Conservation (phyloP, 2,888 invertebrate genomes). For the Xylota sylvarum region DNA sequence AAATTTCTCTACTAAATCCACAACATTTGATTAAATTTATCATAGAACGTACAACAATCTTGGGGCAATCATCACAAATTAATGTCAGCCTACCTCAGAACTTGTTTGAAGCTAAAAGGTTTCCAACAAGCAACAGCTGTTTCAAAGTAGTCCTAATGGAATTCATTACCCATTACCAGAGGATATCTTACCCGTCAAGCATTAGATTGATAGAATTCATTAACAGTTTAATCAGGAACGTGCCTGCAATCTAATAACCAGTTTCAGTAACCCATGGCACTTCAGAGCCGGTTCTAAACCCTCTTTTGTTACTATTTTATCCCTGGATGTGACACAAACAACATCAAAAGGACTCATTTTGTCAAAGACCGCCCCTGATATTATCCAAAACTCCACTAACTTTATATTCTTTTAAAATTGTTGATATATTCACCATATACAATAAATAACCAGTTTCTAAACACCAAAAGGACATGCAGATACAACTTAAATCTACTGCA, state of each 20-base stretch:
- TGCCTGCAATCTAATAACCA: constrained; percentile 26
- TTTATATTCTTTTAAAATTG: constrained; percentile 4
- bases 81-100: neutral
- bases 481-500: constrained; percentile 14
- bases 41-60: neutral
- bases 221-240: constrained; percentile 43
- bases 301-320: neutral
- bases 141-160: neutral
- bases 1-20: too few species aligned
- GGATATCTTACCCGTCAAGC: neutral
- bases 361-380: constrained; percentile 22
- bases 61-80: neutral
- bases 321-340: neutral
- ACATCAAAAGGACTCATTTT: constrained; percentile 18
- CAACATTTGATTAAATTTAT: too few species aligned
- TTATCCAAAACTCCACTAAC: constrained; percentile 6
- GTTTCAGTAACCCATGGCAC: constrained; percentile 28
- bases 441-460: constrained; percentile 54
- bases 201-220: constrained; percentile 27
- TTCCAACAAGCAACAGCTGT: constrained; percentile 9
- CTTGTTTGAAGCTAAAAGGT: neutral
- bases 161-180: neutral
- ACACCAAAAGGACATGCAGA: constrained; percentile 20
- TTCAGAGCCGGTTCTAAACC: constrained; percentile 27
- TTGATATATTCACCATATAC: constrained; percentile 29